Conservation (phyloP, 2,888 invertebrate species). For the Corythucha ciliata region DNA sequence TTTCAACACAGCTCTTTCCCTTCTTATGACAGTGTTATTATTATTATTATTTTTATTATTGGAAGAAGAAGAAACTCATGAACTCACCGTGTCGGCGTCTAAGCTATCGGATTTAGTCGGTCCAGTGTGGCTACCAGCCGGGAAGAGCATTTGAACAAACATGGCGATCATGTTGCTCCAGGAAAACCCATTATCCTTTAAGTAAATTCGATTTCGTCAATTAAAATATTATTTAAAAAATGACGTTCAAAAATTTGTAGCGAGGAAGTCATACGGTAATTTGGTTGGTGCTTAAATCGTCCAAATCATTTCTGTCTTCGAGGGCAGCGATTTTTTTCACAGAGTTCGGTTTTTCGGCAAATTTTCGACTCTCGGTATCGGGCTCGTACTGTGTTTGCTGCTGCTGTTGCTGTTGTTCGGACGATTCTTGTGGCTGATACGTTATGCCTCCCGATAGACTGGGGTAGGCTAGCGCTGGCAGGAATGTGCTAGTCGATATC, state of each 20-base stretch:
- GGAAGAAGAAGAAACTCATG: too few species aligned
- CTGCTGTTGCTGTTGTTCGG: conserved; percentile 18
- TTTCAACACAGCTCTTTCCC: too few species aligned
- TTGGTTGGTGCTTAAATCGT: conserved; percentile 71
- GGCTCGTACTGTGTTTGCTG: conserved; percentile 30
- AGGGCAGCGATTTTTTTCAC: conserved; percentile 62
- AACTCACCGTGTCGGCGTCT: conserved; percentile 42
- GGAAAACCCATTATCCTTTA: conserved; percentile 57
- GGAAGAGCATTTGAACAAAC: conserved; percentile 79
- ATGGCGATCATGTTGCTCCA: conserved; percentile 81
- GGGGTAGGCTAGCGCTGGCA: conserved; percentile 48
- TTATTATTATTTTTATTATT: neutral
- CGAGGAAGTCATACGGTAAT: conserved; percentile 41
- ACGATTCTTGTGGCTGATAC: conserved; percentile 20
- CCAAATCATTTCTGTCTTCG: conserved; percentile 52
- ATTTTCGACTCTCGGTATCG: conserved; percentile 57
- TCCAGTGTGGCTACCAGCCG: conserved; percentile 49
- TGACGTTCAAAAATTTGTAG: neutral
- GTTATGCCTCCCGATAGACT: conserved; percentile 24
- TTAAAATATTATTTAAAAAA: conserved; percentile 1
- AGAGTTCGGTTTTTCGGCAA: conserved; percentile 79
- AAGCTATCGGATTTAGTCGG: conserved; percentile 73
- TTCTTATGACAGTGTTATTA: conserved; percentile 5
- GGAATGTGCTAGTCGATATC: conserved; percentile 55
- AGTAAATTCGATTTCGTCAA: too few species aligned